Evolutionary conservation across 2,797 vertebrate genomes (phyloP).

Genomic region (Pipistrellus pygmaeus): DNA sequence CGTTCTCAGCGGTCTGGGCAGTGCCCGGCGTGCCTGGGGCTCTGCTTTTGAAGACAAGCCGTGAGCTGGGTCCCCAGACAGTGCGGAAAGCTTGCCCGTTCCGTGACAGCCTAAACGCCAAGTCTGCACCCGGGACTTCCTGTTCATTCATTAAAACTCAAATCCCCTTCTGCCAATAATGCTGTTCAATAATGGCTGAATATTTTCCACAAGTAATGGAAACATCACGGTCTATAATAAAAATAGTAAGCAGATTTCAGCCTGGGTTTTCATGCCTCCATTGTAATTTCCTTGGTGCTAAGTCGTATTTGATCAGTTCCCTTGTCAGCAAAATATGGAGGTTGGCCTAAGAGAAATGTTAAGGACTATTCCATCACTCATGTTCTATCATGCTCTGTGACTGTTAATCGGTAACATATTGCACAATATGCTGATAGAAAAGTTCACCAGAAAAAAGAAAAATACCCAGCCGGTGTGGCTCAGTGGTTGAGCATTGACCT

Average conservation of each 20-base stretch:
- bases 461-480: neutral
- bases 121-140: neutral
- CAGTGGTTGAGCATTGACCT: no score
- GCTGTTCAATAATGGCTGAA: neutral
- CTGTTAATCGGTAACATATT: neutral
- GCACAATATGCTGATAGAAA: neutral
- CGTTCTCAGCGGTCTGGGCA: neutral
- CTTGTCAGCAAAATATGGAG: neutral
- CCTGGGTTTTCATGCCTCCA: neutral
- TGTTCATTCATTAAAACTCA: neutral
- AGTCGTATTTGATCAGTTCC: neutral
- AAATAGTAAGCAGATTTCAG: neutral
- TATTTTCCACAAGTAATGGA: neutral
- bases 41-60: neutral
- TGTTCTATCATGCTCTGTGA: neutral
- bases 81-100: neutral
- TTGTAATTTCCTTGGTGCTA: neutral
- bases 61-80: fast-evolving
- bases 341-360: neutral
- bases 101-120: neutral
- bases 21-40: neutral
- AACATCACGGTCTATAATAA: neutral
- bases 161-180: neutral
- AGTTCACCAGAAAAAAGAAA: neutral
- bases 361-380: neutral